Percentiles rank a stretch among this genome's conserved stretches.
phyloP scores from a whole-genome alignment of 1,140 invertebrate genomes.

The Drosophila nebulosa region DNA sequence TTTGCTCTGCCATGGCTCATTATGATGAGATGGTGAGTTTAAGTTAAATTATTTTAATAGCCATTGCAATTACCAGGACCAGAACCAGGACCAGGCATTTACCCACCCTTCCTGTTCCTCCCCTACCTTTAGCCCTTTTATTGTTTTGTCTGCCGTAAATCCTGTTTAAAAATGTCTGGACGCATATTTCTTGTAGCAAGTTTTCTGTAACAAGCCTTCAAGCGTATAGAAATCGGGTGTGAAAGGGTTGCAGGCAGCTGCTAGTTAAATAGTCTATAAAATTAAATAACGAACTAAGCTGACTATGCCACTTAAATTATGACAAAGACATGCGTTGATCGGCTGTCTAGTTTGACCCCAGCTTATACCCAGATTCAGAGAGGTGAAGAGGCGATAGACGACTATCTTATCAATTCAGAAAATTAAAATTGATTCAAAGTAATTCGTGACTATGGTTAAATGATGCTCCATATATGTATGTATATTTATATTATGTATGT shows the following conservation, averaged over 20 bases:
- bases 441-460: constrained; percentile 38
- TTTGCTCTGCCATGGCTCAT: background rate
- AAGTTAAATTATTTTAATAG: constrained; percentile 68
- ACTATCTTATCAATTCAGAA: constrained; percentile 35
- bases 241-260: background rate
- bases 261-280: background rate
- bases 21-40: constrained; percentile 16
- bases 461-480: constrained; percentile 34
- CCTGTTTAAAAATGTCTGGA: background rate
- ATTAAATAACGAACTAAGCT: too few species aligned
- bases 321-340: background rate
- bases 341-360: background rate
- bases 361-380: background rate
- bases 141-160: background rate
- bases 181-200: background rate
- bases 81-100: background rate
- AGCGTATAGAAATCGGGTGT: background rate
- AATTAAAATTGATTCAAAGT: constrained; percentile 53
- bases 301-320: background rate
- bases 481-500: too few species aligned
- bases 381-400: background rate
- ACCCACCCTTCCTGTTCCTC: constrained; percentile 9
- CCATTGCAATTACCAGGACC: constrained; percentile 54
- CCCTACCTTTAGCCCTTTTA: background rate
- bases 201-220: background rate